Evolutionary conservation across 2,797 vertebrate species (phyloP).

Genomic region (Argyrosomus regius): DNA sequence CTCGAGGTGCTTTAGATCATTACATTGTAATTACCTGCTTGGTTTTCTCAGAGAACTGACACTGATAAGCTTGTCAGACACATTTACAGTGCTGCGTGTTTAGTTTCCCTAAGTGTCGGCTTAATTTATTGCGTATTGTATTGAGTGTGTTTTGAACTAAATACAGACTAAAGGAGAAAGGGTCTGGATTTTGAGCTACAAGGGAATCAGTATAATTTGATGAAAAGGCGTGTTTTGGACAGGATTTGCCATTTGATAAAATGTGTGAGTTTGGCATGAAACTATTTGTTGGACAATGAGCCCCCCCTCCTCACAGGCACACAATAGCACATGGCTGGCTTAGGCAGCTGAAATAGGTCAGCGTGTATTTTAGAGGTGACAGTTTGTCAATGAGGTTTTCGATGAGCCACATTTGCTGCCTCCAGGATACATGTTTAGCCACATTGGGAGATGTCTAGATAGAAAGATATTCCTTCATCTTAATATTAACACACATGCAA

Average conservation of each 20-base stretch:
- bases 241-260: not conserved
- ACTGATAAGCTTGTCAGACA: constrained; percentile 2
- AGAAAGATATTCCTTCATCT: constrained; percentile 13
- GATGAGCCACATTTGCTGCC: not conserved
- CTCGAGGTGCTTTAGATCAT: constrained; percentile 19
- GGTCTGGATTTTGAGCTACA: not conserved
- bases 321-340: not conserved
- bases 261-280: not conserved
- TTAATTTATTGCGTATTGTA: not conserved
- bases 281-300: not conserved
- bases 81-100: constrained; percentile 3
- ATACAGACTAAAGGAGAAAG: not conserved
- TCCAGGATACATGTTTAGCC: constrained; percentile 16
- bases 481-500: not conserved
- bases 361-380: constrained; percentile 27
- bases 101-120: not conserved
- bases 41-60: not conserved
- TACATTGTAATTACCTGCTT: constrained; percentile 31
- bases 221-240: not conserved
- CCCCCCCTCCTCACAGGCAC: not conserved
- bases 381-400: constrained; percentile 36
- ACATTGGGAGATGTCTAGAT: not conserved
- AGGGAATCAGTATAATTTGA: not conserved
- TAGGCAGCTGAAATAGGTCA: not conserved
- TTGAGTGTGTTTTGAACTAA: not conserved